phyloP scores from a whole-genome alignment of 2,888 invertebrate species.

The Erebia ligea region DNA sequence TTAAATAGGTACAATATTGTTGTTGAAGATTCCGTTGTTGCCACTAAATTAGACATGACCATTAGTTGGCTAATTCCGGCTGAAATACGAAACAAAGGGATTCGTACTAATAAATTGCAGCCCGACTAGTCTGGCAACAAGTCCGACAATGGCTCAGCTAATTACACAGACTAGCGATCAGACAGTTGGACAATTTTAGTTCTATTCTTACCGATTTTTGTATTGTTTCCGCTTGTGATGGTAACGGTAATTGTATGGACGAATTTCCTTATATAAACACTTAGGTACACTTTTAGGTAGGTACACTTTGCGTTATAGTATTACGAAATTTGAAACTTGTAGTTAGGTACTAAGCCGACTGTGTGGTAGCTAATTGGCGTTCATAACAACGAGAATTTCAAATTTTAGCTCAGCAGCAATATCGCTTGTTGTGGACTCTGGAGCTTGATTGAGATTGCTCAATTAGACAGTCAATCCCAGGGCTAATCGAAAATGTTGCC shows the following conservation, averaged over 20 bases:
- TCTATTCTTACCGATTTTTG: too few species aligned
- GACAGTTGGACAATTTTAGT: not conserved
- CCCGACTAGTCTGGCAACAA: conserved; percentile 7
- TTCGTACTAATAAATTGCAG: not conserved
- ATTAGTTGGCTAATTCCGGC: conserved; percentile 20
- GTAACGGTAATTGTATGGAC: too few species aligned
- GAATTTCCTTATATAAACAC: too few species aligned
- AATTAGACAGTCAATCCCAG: conserved; percentile 8
- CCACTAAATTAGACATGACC: conserved; percentile 20
- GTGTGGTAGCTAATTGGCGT: not conserved
- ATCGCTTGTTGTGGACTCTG: conserved; percentile 15
- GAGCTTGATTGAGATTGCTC: conserved; percentile 12
- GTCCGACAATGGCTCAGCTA: conserved; percentile 1
- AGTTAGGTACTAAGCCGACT: not conserved
- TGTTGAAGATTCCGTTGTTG: conserved; percentile 21
- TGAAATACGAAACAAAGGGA: conserved; percentile 15
- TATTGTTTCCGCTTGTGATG: too few species aligned
- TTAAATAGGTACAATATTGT: conserved; percentile 1
- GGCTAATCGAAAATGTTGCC: conserved; percentile 20
- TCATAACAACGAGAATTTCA: conserved; percentile 8
- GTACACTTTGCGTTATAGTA: too few species aligned
- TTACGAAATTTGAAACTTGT: too few species aligned
- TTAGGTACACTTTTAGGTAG: too few species aligned
- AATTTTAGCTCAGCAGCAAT: conserved; percentile 12
- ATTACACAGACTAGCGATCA: not conserved